Evolutionary conservation across 2,797 vertebrate species (phyloP).

Genomic region (Falco rusticolus): DNA sequence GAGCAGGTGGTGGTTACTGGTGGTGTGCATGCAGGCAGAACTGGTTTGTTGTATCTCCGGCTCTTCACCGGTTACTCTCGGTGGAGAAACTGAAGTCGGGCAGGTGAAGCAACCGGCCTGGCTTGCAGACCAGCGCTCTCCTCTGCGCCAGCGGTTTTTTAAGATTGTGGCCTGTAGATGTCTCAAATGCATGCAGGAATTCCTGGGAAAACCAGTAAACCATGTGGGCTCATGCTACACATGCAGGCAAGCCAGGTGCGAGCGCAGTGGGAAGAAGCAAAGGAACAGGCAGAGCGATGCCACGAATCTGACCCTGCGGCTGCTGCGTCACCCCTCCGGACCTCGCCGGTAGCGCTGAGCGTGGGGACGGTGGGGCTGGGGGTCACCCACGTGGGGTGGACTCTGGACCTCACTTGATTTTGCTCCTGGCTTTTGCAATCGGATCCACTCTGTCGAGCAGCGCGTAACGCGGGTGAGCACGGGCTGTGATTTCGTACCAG

Average conservation of each 20-base stretch:
- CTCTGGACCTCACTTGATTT: background rate
- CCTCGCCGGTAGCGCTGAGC: background rate
- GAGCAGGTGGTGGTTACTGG: background rate
- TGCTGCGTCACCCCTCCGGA: accelerated
- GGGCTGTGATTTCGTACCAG: background rate
- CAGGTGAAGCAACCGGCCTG: background rate
- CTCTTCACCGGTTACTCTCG: background rate
- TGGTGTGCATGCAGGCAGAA: background rate
- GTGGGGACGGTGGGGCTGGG: background rate
- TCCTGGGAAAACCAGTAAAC: background rate
- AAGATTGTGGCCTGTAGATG: background rate
- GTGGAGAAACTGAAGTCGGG: background rate
- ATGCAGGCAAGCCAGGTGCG: background rate
- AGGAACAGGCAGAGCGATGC: background rate
- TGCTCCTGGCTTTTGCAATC: no score
- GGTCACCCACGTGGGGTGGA: accelerated
- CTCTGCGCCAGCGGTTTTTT: background rate
- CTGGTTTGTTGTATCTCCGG: background rate
- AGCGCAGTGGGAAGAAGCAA: background rate
- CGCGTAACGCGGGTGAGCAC: background rate
- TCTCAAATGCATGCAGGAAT: background rate
- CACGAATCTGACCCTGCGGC: accelerated
- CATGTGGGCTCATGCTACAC: background rate
- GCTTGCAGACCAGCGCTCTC: background rate
- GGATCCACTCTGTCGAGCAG: background rate